These are phyloP conservation scores for Polyommatus iphigenia DNA, from an alignment of 2,888 invertebrate genomes.

Conservation along the genomic window DNA sequence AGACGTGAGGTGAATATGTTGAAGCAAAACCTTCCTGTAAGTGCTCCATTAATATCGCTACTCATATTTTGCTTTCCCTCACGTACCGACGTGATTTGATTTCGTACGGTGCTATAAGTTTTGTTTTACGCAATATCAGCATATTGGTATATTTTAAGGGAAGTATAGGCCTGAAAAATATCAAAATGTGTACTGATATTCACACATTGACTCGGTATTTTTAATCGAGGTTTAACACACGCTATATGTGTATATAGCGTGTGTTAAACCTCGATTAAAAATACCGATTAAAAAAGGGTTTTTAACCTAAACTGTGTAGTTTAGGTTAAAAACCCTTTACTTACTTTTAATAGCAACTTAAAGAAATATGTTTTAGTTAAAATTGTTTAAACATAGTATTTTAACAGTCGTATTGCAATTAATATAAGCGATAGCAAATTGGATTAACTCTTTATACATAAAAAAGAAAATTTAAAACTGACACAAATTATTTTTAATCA, in stretches of 20 bases:
- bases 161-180: neutral
- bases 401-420: too few relatives aligned
- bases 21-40: neutral
- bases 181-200: neutral
- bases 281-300: too few relatives aligned
- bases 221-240: too few relatives aligned
- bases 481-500: neutral
- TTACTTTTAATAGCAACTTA: too few relatives aligned
- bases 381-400: too few relatives aligned
- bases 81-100: conserved; percentile 21
- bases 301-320: too few relatives aligned
- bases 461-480: neutral
- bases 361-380: too few relatives aligned
- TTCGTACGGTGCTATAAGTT: conserved; percentile 3
- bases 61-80: conserved; percentile 15
- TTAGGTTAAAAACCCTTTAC: too few relatives aligned
- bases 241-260: too few relatives aligned
- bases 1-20: neutral
- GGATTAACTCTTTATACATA: too few relatives aligned
- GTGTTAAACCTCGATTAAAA: too few relatives aligned
- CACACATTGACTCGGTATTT: too few relatives aligned
- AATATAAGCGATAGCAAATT: neutral
- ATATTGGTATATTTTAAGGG: neutral
- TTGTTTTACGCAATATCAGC: neutral
- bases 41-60: conserved; percentile 3